These are phyloP conservation scores for Scyliorhinus canicula DNA, from an alignment of 2,797 vertebrate species.

Conservation along the genomic window DNA sequence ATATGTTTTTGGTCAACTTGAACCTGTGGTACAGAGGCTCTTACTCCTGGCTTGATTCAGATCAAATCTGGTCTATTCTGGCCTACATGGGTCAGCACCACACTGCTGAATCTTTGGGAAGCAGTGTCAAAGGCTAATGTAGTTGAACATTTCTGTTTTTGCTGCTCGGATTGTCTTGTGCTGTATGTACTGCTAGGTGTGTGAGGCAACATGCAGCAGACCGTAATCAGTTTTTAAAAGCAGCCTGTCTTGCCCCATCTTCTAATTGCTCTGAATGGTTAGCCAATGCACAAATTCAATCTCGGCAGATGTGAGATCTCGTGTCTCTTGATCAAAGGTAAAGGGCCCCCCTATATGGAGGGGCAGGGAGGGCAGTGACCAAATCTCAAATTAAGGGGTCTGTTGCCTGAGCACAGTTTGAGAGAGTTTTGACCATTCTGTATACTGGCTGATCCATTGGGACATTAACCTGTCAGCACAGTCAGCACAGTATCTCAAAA, in stretches of 20 bases:
- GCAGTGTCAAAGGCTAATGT: neutral
- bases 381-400: neutral
- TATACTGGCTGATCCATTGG: neutral
- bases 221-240: neutral
- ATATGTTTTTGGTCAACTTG: neutral
- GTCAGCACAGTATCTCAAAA: conserved; percentile 20
- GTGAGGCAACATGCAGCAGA: neutral
- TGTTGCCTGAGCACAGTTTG: neutral
- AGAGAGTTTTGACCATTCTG: neutral
- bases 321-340: neutral
- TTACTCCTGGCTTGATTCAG: neutral
- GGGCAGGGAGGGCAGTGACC: neutral
- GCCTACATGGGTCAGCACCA: neutral
- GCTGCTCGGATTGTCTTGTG: neutral
- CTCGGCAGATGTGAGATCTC: neutral
- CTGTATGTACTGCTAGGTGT: neutral
- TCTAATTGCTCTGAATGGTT: neutral
- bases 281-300: neutral
- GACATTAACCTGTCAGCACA: conserved; percentile 27
- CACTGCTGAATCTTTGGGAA: neutral
- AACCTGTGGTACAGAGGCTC: neutral
- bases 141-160: neutral
- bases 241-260: neutral
- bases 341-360: too few relatives aligned
- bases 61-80: neutral